Evolutionary conservation across 2,797 vertebrate genomes (phyloP).

Genomic region (Luscinia megarhynchos): DNA sequence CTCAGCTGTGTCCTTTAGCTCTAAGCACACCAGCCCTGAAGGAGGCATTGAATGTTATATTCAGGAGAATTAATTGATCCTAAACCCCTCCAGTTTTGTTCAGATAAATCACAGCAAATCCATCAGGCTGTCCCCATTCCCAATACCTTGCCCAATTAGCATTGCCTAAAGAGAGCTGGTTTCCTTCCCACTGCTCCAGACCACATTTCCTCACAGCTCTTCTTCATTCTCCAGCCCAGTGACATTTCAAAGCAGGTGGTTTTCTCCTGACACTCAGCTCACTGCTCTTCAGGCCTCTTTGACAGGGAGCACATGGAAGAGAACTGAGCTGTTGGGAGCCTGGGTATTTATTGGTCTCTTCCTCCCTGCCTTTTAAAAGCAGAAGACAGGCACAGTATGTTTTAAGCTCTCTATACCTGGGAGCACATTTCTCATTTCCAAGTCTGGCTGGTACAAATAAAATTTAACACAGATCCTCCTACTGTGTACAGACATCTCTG

Average conservation of each 20-base stretch:
- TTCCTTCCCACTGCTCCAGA: neutral
- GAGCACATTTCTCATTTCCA: neutral
- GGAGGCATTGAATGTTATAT: neutral
- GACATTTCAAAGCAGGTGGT: neutral
- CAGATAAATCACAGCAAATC: neutral
- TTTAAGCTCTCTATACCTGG: neutral
- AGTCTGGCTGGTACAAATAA: neutral
- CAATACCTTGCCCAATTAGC: neutral
- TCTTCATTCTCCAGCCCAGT: neutral
- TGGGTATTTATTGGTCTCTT: neutral
- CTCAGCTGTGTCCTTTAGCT: neutral
- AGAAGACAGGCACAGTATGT: neutral
- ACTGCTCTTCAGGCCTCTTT: neutral
- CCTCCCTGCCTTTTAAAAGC: neutral
- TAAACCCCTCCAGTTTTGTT: neutral
- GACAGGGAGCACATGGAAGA: neutral
- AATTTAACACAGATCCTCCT: neutral
- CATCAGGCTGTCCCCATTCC: neutral
- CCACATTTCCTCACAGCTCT: neutral
- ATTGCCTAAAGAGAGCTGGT: neutral
- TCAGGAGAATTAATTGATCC: neutral
- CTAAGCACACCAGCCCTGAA: neutral
- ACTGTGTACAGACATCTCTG: neutral
- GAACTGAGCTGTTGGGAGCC: neutral
- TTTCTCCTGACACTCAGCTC: neutral